These are phyloP conservation scores for Liasis olivaceus DNA, from an alignment of 2,797 vertebrate species.

Conservation along the genomic window DNA sequence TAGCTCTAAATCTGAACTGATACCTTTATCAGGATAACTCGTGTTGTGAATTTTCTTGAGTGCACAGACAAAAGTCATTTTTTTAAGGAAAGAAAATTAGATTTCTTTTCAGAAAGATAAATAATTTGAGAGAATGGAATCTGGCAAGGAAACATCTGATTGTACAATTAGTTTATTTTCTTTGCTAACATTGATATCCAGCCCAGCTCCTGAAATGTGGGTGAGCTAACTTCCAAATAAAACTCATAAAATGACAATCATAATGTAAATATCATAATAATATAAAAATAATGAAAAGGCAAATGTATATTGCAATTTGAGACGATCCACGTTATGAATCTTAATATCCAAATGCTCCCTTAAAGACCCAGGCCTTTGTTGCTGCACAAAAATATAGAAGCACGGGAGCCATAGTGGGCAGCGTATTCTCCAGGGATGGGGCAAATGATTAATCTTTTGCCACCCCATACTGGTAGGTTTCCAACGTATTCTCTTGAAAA, in stretches of 20 bases:
- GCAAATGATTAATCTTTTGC: not conserved
- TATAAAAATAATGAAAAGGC: not conserved
- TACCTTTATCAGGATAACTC: not conserved
- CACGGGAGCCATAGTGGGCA: not conserved
- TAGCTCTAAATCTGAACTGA: not conserved
- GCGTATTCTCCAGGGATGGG: not conserved
- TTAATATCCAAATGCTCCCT: not conserved
- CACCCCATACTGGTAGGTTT: no score
- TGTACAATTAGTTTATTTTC: not conserved
- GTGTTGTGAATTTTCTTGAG: not conserved
- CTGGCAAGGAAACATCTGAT: not conserved
- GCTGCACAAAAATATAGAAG: not conserved
- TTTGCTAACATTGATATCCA: not conserved
- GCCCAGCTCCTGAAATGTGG: not conserved
- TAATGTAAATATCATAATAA: not conserved
- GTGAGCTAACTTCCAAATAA: not conserved
- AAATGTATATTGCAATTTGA: not conserved
- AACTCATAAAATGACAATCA: not conserved
- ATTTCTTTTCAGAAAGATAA: not conserved
- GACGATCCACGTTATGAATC: not conserved
- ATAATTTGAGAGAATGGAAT: not conserved
- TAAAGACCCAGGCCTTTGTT: not conserved
- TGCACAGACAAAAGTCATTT: not conserved
- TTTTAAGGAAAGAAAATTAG: not conserved
- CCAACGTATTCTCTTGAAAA: not conserved